Evolutionary conservation across 2,797 vertebrate species (phyloP).

Genomic region (Sylvia borin): DNA sequence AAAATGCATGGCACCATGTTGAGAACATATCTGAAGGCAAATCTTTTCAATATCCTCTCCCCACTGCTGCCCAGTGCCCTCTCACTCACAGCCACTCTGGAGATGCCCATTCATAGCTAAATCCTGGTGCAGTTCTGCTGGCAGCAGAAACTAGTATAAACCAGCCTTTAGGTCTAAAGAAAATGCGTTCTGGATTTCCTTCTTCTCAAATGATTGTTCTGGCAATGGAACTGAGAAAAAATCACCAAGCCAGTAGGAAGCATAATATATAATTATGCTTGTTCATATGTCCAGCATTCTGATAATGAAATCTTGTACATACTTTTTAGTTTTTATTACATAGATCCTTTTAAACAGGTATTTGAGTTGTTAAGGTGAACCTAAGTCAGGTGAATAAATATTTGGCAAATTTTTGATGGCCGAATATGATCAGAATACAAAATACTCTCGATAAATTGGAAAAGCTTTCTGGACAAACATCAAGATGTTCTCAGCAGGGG

Average conservation of each 20-base stretch:
- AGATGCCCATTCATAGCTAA: not conserved
- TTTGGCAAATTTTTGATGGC: not conserved
- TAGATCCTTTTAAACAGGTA: not conserved
- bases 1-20: not conserved
- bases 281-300: not conserved
- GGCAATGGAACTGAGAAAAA: not conserved
- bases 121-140: not conserved
- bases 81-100: not conserved
- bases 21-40: not conserved
- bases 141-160: not conserved
- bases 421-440: not conserved
- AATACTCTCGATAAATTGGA: not conserved
- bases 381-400: not conserved
- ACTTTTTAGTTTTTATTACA: not conserved
- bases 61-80: rapidly evolving
- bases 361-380: not conserved
- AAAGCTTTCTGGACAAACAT: not conserved
- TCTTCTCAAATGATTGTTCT: not conserved
- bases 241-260: not conserved
- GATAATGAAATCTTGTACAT: not conserved
- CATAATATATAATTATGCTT: not conserved
- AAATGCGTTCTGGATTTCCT: not conserved
- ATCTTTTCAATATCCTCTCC: not conserved
- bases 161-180: not conserved
- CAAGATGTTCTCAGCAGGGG: not conserved